Percentiles rank a stretch among this genome's conserved stretches.
Conservation (phyloP, 2,797 vertebrate species). For the Phrynocephalus guinanensis region DNA sequence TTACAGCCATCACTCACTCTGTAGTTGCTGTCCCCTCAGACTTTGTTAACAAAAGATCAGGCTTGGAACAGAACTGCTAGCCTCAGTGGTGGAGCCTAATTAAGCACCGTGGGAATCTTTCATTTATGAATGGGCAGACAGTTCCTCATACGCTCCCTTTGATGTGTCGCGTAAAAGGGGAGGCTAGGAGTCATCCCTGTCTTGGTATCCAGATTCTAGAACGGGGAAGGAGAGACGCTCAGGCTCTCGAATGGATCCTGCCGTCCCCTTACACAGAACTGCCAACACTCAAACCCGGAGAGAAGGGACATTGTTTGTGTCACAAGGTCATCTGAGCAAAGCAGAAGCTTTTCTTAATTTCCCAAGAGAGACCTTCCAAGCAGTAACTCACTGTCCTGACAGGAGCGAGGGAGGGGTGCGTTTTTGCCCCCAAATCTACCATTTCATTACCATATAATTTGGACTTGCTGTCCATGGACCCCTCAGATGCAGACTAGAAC, state of each 20-base stretch:
- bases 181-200: background rate
- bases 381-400: background rate
- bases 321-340: conserved; percentile 25
- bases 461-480: background rate
- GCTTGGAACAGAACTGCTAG: conserved; percentile 18
- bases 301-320: background rate
- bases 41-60: conserved; percentile 54
- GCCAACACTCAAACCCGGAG: background rate
- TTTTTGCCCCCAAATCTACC: background rate
- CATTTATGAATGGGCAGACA: conserved; percentile 39
- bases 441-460: background rate
- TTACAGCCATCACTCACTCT: conserved; percentile 35
- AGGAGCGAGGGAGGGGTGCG: background rate
- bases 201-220: background rate
- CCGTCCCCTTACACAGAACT: background rate
- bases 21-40: conserved; percentile 38
- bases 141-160: background rate
- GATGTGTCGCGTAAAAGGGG: background rate
- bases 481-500: background rate
- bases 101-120: conserved; percentile 39
- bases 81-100: conserved; percentile 28
- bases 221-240: background rate
- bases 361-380: conserved; percentile 6
- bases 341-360: conserved; percentile 12
- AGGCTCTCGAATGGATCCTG: background rate